Conservation (phyloP, 2,888 invertebrate species). For the Drosophila kanekoi region DNA sequence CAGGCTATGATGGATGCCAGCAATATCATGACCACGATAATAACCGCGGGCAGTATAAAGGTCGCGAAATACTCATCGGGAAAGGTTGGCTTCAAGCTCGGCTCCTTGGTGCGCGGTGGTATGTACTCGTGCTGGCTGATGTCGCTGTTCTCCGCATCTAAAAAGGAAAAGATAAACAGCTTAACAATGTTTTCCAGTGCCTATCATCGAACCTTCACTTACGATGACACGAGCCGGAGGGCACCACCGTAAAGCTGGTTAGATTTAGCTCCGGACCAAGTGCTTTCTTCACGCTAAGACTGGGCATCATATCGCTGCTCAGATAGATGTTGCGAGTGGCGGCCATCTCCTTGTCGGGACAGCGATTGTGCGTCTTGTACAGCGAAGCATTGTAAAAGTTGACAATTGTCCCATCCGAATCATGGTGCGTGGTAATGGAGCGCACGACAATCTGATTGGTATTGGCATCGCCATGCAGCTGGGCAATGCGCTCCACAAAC, state of each 20-base stretch:
- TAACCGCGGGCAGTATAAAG: conserved; percentile 94
- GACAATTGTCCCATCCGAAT: conserved; percentile 88
- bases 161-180: not conserved
- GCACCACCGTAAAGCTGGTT: conserved; percentile 86
- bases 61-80: conserved; percentile 90
- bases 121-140: conserved; percentile 79
- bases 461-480: conserved; percentile 91
- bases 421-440: conserved; percentile 86
- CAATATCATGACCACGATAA: conserved; percentile 94
- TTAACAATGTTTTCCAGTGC: not conserved
- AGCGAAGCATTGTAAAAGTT: conserved; percentile 92
- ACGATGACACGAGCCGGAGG: conserved; percentile 86
- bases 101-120: conserved; percentile 82
- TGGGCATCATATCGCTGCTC: conserved; percentile 87
- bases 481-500: conserved; percentile 92
- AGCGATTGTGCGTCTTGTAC: conserved; percentile 85
- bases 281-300: conserved; percentile 86
- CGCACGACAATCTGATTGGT: conserved; percentile 91
- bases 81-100: conserved; percentile 84
- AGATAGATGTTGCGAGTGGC: conserved; percentile 90
- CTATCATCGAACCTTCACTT: too few species aligned
- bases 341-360: conserved; percentile 92
- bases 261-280: conserved; percentile 89
- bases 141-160: conserved; percentile 73
- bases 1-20: conserved; percentile 95